Base-by-base conservation (phyloP, 53 echinoderm and acorn worm genomes). In the Paracentrotus lividus region DNA sequence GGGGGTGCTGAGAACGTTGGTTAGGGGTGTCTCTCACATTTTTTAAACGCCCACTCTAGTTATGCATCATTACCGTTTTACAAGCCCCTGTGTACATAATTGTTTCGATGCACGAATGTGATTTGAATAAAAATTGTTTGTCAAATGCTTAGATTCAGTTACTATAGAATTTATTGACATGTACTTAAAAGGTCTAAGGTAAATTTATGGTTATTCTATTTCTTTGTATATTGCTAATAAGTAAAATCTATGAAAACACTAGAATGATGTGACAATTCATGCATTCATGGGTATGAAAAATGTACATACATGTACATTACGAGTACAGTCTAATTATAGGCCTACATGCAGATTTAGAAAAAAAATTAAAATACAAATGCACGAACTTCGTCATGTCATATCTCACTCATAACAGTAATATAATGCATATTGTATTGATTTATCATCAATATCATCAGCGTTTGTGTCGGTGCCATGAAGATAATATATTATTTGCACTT, bases 1-100 rank as follows among this genome's bases (percentile, higher is more conserved):
- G 81, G 24, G 26, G 44, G 42, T 43, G 42, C 24, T 47, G 45
- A 26, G 49, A 81, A 81, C 8, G 81, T 47, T 27, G 31, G 72
- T n/a, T 72, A 40, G 20, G 36, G 72, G 72, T 72, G 72, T 72
- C 40, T 72, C 72, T 72, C 36, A 18, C n/a, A n/a, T n/a, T n/a
- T 72, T 72, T 72, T 16, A 36, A 45, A 81, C 81, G 81, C 47
- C 81, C 81, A 81, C 81, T 81, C 23, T 45, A 44, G 47, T 47
- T 81, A 81, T 47, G 47, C 44, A 45, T 81, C 81, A 49, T 81
- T 81, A 81, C 81, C 47, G 26, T 47, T 81, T 45, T 13, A 47
- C 81, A 49, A 47, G 26, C 18, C 72, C 40, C 6, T 40, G 72
- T 72, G 72, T 15, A 2, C 40, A 72, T 36, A 21, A 72, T 36